phyloP scores from a whole-genome alignment of 2,888 invertebrate species.

The Hydroisotoma schaefferi region DNA sequence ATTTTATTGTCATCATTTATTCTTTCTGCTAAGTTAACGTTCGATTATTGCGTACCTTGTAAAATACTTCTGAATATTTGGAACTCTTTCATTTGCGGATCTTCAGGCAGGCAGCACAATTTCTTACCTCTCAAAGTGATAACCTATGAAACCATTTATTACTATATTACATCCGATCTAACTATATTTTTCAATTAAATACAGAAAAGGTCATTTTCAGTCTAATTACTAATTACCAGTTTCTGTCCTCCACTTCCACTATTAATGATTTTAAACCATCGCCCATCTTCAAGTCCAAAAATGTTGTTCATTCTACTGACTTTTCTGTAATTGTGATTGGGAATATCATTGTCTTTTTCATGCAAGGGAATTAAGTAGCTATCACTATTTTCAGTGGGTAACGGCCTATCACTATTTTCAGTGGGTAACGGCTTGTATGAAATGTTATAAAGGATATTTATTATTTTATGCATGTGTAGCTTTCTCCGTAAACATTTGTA shows the following conservation, averaged over 20 bases:
- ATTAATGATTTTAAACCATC: not conserved
- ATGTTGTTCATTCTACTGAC: not conserved
- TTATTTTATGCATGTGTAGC: too few species aligned
- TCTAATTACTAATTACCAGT: not conserved
- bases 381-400: too few species aligned
- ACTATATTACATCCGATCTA: not conserved
- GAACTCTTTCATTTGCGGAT: not conserved
- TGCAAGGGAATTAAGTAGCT: not conserved
- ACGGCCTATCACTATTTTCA: too few species aligned
- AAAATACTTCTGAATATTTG: not conserved
- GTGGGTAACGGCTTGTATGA: too few species aligned
- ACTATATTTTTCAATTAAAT: not conserved
- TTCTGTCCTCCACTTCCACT: not conserved
- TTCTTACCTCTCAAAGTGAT: not conserved
- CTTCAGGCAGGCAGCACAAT: not conserved
- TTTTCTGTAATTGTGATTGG: too few species aligned
- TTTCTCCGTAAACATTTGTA: too few species aligned
- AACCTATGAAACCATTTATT: not conserved
- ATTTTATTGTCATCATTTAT: too few species aligned
- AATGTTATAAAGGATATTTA: too few species aligned
- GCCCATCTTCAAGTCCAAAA: not conserved
- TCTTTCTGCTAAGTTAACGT: too few species aligned
- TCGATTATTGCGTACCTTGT: too few species aligned
- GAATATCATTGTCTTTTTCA: not conserved
- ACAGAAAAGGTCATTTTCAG: not conserved